Base-by-base conservation (phyloP, 2,113 vertebrate species). In the Corythornis cristatus region DNA sequence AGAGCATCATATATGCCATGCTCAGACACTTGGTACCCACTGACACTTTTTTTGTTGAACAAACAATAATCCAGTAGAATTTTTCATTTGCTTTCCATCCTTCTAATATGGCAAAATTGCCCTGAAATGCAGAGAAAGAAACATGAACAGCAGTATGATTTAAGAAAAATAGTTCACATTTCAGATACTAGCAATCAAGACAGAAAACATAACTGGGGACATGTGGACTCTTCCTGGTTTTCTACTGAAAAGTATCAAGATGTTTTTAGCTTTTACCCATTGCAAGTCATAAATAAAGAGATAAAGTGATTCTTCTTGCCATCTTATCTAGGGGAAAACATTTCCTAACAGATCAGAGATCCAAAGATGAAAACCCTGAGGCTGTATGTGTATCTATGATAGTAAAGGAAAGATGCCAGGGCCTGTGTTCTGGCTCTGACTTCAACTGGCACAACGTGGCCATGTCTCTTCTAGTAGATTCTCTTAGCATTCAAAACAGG, bases 291-390 rank as follows among this genome's bases (percentile, higher is more conserved):
- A 83, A 80, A 81, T 1, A 3, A 89, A n/a, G 15, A 85, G 50
- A 91, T 79, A 75, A 89, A 87, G 13, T 89, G 45, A 86, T 65
- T 95, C 77, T 84, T 83, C 37, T 90, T 79, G 43, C 35, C 66
- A 25, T 75, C 42, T 87, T 68, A 70, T 64, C 31, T 26, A 1
- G 70, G 87, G 54, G 45, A 76, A 86, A 93, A 92, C 6, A 46
- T 82, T 87, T 94, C 73, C 50, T 83, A 95, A 67, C 15, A 81
- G 86, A 86, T 80, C 57, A 87, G 42, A 56, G 56, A 72, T 40
- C 37, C 67, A 87, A 85, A 87, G 62, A 60, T 40, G 48, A 84
- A 93, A 95, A 37, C 37, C 84, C 51, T 66, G 72, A 88, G 50
- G 87, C 62, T 23, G 19, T 64, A 71, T 65, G 61, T 88, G 4